Base-by-base conservation (phyloP, 37 sponge, comb jelly and placozoan genomes). In the Geodia barretti region DNA sequence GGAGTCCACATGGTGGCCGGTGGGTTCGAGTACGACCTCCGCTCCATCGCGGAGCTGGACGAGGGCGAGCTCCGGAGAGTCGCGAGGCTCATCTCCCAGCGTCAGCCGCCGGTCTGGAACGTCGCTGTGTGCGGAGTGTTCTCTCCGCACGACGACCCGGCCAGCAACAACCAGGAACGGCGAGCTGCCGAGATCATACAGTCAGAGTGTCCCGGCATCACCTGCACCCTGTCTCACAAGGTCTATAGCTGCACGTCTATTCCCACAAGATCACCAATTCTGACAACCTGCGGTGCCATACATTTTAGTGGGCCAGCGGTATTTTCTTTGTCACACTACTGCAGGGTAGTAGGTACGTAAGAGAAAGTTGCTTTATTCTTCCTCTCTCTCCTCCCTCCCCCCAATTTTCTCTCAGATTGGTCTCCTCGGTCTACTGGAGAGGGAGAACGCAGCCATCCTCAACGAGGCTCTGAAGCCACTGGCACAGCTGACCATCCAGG, bases 371-470 rank as follows among this genome's bases (percentile, higher is more conserved):
- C 70, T 70, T 70, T 36, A 70, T 47, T 47, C 14, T 47, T 47
- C 11, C 54, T 17, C 54, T 17, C 14, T 17, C 54, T 17, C 54
- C 14, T 17, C 54, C 67, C 29, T 65, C 7, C 32, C 9, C 5
- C 17, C 8, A 9, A 21, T 30, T 17, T 21, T 30, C 67, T 74
- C 37, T 35, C 33, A 90, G 94, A 29, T 94, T 66, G 89, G 84
- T 38, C 72, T 74, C 26, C 36, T 91, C 23, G 89, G 95, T 3
- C 68, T 94, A n/a, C 60, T 94, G 70, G 92, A 94, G 80, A 84
- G 95, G 41, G 95, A 94, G 81, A 94, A 91, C 80, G 92, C 92
- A 21, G 92, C 92, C 28, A 85, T 94, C 34, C 68, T 94, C 34
- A 94, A 94, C 77, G 95, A 94, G 70, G 62, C 91, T 29, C 86